These are phyloP conservation scores for Thermophis baileyi DNA, from an alignment of 2,113 vertebrate species.

Conservation along the genomic window DNA sequence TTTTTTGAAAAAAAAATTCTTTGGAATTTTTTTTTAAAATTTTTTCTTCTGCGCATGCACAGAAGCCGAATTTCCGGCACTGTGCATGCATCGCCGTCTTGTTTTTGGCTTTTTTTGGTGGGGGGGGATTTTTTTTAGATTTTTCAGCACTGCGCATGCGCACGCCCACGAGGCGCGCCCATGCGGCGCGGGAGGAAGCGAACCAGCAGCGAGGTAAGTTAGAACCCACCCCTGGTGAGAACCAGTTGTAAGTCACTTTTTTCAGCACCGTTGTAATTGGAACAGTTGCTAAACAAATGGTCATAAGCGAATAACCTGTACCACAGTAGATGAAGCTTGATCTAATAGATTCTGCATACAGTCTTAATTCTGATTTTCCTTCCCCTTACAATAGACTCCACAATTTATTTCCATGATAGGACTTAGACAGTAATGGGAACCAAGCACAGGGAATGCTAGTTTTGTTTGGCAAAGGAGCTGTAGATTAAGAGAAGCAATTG, in stretches of 20 bases:
- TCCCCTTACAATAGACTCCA: background rate
- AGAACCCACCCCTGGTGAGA: too few relatives aligned
- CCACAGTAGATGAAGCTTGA: background rate
- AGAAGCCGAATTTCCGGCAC: too few relatives aligned
- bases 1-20: too few relatives aligned
- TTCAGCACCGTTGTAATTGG: background rate
- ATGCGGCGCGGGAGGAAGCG: too few relatives aligned
- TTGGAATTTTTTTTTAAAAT: too few relatives aligned
- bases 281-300: background rate
- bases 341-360: background rate
- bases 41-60: too few relatives aligned
- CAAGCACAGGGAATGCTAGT: background rate
- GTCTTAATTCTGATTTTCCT: background rate
- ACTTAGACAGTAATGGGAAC: background rate
- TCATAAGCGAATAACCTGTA: background rate
- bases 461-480: background rate
- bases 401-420: background rate
- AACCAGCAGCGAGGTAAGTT: too few relatives aligned
- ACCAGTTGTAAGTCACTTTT: background rate
- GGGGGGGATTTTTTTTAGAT: too few relatives aligned
- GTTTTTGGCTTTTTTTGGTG: too few relatives aligned
- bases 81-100: too few relatives aligned
- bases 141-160: too few relatives aligned
- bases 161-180: too few relatives aligned
- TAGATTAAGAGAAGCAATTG: background rate